A percentile compares a stretch with the other conserved stretches of the same genome.
These are phyloP conservation scores for Molossus alvarezi DNA, from an alignment of 2,797 vertebrate species.

Conservation along the genomic window DNA sequence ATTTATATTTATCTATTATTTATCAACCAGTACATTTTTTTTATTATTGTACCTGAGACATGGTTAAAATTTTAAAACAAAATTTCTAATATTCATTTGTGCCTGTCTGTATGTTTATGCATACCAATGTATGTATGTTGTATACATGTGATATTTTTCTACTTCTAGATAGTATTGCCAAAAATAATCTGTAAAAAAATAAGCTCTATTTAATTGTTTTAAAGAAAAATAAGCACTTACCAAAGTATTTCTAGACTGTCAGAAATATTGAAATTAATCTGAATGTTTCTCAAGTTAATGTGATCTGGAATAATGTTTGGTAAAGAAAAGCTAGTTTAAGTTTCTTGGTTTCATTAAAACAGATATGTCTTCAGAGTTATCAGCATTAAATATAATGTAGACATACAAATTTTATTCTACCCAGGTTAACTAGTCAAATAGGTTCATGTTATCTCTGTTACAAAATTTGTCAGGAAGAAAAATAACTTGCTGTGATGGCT, in stretches of 20 bases:
- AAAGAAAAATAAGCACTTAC: neutral
- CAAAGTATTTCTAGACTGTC: neutral
- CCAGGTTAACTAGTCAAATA: neutral
- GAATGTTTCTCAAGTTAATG: neutral
- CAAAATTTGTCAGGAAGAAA: neutral
- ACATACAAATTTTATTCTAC: neutral
- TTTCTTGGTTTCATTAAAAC: neutral
- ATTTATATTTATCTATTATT: neutral
- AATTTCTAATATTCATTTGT: neutral
- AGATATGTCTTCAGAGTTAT: neutral
- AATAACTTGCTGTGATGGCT: neutral
- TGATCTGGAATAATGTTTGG: neutral
- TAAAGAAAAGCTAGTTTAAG: neutral
- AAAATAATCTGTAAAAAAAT: neutral
- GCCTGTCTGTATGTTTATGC: neutral
- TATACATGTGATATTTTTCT: neutral
- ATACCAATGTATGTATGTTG: neutral
- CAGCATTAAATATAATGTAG: neutral
- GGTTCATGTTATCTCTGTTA: neutral
- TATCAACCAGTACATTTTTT: neutral
- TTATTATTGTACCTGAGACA: neutral
- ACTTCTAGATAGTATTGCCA: neutral
- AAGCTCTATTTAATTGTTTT: neutral
- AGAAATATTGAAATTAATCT: neutral
- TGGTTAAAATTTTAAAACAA: constrained; percentile 13